Percentiles rank a stretch among this genome's conserved stretches.
Evolutionary conservation across 30 jellyfish, hydroid and myxozoan species (phyloP).

Genomic region (Aurelia aurita): DNA sequence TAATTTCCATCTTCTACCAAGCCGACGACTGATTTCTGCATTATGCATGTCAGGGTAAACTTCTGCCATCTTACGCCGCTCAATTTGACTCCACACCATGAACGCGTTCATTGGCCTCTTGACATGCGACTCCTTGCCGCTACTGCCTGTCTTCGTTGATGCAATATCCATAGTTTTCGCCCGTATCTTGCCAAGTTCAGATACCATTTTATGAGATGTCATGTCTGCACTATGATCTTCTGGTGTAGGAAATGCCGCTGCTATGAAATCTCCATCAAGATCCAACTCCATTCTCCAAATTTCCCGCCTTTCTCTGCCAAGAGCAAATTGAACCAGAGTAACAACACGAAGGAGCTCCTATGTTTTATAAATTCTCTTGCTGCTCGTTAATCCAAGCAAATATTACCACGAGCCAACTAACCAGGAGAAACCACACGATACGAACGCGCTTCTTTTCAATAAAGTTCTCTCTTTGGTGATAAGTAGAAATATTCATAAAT

Average conservation of each 20-base stretch:
- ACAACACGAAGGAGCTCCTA: not conserved
- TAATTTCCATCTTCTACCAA: conserved; percentile 90
- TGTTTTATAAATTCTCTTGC: too few relatives aligned
- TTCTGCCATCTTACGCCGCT: conserved; percentile 94
- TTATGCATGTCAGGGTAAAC: conserved; percentile 95
- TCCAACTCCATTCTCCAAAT: conserved; percentile 71
- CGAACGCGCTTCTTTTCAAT: too few relatives aligned
- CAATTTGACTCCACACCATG: conserved; percentile 98
- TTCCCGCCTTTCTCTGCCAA: not conserved
- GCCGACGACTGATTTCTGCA: conserved; percentile 96
- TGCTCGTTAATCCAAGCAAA: too few relatives aligned
- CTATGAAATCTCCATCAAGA: conserved; percentile 60
- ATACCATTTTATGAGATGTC: conserved; percentile 20
- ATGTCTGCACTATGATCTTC: conserved; percentile 78
- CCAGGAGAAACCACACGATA: too few relatives aligned
- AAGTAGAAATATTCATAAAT: too few relatives aligned
- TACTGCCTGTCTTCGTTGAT: too few relatives aligned
- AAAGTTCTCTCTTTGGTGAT: too few relatives aligned
- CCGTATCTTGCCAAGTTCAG: not conserved
- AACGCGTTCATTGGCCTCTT: conserved; percentile 97
- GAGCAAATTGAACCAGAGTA: not conserved
- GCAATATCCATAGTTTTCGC: too few relatives aligned
- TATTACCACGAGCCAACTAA: too few relatives aligned
- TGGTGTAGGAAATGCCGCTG: conserved; percentile 79
- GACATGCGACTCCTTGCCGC: conserved; percentile 73